These are phyloP conservation scores for Agrypnus murinus DNA, from an alignment of 2,888 invertebrate genomes.

Conservation along the genomic window DNA sequence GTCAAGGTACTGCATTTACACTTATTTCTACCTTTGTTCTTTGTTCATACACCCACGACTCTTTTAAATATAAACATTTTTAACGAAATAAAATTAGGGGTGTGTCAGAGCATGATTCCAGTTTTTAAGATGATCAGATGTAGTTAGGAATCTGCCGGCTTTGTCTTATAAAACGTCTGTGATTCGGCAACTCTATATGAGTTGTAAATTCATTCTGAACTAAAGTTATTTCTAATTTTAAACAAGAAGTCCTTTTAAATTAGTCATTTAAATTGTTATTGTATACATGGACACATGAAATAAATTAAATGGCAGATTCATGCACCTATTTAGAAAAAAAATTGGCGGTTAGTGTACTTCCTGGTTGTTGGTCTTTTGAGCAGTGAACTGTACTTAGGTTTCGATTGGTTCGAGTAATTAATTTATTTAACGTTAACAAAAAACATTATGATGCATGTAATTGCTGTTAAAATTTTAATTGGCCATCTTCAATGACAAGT, in stretches of 20 bases:
- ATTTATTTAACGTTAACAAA: slow-evolving; percentile 2
- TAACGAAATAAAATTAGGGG: neutral
- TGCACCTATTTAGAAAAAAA: neutral
- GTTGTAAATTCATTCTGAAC: neutral
- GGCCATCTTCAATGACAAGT: neutral
- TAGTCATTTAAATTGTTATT: slow-evolving; percentile 8
- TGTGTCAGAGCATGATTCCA: slow-evolving; percentile 3
- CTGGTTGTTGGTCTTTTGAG: neutral
- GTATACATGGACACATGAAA: neutral
- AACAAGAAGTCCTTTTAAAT: slow-evolving; percentile 15
- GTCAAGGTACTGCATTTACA: slow-evolving; percentile 17
- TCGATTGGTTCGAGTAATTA: neutral
- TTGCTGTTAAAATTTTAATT: neutral
- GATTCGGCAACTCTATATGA: neutral
- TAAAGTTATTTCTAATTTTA: neutral
- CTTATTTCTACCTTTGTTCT: slow-evolving; percentile 24
- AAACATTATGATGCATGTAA: neutral
- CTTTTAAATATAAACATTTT: neutral
- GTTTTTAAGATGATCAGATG: neutral
- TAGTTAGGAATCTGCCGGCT: slow-evolving; percentile 17
- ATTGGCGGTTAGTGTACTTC: neutral
- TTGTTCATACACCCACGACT: slow-evolving; percentile 18
- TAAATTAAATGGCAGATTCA: neutral
- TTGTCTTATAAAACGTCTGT: neutral
- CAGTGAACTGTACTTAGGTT: neutral